Conservation (phyloP, 1,140 invertebrate species). For the Cydia fagiglandana region DNA sequence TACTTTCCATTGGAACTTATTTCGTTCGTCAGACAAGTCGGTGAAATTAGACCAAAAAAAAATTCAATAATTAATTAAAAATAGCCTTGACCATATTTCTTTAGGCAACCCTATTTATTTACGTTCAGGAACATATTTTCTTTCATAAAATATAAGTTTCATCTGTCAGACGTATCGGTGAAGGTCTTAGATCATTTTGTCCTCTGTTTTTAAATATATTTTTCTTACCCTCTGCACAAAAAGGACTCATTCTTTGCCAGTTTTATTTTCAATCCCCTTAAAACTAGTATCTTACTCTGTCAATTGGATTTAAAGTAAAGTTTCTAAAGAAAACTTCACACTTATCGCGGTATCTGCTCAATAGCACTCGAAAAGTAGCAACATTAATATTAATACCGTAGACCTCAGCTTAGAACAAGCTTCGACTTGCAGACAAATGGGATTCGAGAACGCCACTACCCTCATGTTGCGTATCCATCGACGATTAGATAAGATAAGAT, state of each 20-base stretch:
- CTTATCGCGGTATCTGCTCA: slow-evolving; percentile 28
- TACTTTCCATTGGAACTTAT: too few species aligned
- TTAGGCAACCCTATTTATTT: too few species aligned
- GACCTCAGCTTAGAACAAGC: slow-evolving; percentile 24
- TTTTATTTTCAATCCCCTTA: slow-evolving; percentile 10
- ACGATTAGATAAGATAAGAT: neutral
- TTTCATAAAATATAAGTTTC: too few species aligned
- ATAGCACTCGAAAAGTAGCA: slow-evolving; percentile 34
- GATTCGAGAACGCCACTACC: neutral
- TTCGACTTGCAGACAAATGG: slow-evolving; percentile 21
- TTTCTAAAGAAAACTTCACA: slow-evolving; percentile 30
- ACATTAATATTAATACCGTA: slow-evolving; percentile 37
- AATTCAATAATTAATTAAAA: too few species aligned
- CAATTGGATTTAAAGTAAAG: slow-evolving; percentile 30
- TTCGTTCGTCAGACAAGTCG: too few species aligned
- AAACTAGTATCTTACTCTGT: slow-evolving; percentile 1
- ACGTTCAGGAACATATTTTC: too few species aligned
- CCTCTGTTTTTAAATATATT: neutral
- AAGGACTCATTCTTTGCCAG: neutral
- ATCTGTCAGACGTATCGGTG: too few species aligned
- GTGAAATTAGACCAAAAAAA: too few species aligned
- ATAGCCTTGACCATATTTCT: too few species aligned
- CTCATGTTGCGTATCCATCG: neutral
- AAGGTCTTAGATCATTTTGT: too few species aligned
- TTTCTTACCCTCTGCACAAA: slow-evolving; percentile 37